Percentiles rank a stretch among this genome's conserved stretches.
phyloP scores from a whole-genome alignment of 2,113 vertebrate genomes.

The Murina feae region DNA sequence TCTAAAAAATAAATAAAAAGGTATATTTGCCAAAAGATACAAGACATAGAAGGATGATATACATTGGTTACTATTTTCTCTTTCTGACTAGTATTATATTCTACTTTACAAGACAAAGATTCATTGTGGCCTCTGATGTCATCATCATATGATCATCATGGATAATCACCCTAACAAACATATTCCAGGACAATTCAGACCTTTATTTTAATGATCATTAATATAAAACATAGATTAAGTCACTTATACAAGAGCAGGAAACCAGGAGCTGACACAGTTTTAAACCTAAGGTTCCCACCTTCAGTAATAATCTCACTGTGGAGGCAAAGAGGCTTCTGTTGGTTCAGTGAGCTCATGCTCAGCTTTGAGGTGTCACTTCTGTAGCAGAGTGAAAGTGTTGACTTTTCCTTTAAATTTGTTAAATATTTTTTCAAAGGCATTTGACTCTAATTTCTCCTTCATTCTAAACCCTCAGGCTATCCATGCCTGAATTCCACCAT shows the following conservation, averaged over 20 bases:
- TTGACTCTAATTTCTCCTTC: neutral
- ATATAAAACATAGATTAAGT: neutral
- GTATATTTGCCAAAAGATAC: neutral
- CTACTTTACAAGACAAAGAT: neutral
- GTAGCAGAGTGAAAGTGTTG: neutral
- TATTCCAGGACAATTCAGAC: neutral
- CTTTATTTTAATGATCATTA: neutral
- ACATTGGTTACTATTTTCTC: neutral
- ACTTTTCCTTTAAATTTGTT: neutral
- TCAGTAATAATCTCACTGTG: neutral
- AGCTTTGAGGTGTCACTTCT: neutral
- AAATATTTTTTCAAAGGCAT: neutral
- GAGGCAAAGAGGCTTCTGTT: neutral
- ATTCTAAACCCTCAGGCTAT: fast-evolving
- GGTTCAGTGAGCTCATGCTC: neutral
- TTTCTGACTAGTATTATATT: neutral
- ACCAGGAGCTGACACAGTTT: neutral
- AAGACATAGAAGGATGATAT: neutral
- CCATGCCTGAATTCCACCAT: neutral
- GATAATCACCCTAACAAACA: neutral
- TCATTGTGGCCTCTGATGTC: neutral
- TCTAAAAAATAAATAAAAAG: neutral
- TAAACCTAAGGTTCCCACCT: neutral
- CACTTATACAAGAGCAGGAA: neutral
- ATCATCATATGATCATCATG: neutral